A percentile compares a stretch with the other conserved stretches of the same genome.
Conservation (phyloP, 2,888 invertebrate genomes). For the Lycaena phlaeas region DNA sequence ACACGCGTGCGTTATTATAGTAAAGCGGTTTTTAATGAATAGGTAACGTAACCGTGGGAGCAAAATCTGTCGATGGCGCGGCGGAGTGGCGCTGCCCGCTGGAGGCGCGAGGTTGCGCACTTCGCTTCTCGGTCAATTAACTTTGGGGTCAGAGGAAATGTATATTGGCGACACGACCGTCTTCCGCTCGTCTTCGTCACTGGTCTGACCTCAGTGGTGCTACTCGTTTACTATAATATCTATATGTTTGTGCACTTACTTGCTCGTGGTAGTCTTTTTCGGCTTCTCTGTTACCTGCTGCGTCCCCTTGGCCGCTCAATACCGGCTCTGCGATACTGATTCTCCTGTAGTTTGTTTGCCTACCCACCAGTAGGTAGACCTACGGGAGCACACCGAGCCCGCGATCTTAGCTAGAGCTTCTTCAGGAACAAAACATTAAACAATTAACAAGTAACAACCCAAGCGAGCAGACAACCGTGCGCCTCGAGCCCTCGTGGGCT, state of each 20-base stretch:
- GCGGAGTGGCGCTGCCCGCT: too few species aligned
- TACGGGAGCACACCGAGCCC: too few species aligned
- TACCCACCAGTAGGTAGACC: too few species aligned
- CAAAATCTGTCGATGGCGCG: too few species aligned
- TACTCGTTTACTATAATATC: neutral
- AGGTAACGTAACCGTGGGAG: too few species aligned
- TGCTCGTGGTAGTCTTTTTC: neutral
- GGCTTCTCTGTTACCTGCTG: neutral
- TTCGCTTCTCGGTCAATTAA: conserved; percentile 4
- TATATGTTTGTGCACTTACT: neutral
- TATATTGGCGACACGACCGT: neutral
- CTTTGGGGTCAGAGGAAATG: conserved; percentile 6
- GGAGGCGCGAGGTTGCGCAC: neutral
- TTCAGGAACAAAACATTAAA: too few species aligned
- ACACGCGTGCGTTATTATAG: too few species aligned
- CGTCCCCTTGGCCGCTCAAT: neutral
- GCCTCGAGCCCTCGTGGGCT: too few species aligned
- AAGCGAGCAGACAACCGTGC: too few species aligned
- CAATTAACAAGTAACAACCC: too few species aligned
- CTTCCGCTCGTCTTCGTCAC: neutral
- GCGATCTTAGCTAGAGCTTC: too few species aligned
- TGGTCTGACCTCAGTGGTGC: neutral
- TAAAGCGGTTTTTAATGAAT: too few species aligned
- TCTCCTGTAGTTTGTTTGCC: neutral
- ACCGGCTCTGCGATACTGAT: neutral